Evolutionary conservation across 2,113 vertebrate genomes (phyloP), one percentile per base, ranked within the genome.

Genomic region (Eleginops maclovinus): DNA sequence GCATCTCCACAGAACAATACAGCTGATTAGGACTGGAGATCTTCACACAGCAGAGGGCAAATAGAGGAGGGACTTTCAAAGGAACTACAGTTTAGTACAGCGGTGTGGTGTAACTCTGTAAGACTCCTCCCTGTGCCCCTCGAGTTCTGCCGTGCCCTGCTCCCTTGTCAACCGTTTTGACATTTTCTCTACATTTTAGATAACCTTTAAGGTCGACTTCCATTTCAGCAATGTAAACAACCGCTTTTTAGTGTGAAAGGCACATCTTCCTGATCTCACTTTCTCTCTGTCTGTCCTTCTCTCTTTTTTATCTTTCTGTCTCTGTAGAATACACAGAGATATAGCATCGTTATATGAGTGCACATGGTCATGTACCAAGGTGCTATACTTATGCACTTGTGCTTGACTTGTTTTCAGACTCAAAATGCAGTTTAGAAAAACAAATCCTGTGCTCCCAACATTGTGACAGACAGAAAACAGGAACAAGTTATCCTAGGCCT

Each of bases 1-100:
- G 75, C 66, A 78, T 92, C 87, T 85, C 83, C 77, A 82, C 79
- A 85, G 87, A 83, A 91, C 86, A 91, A 90, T 87, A 26, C 87
- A 70, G 70, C 78, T 92, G 92, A 92, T 93, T 93, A 91, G 87
- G 90, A 84, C 82, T 78, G 87, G 87, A 92, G 93, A 94, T 92
- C 81, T 77, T 77, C 79, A 86, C 86, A 74, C 83, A 81, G 82
- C 82, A 85, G 87, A 88, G 87, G 85, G 86, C 79, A 83, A 87
- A 88, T 85, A 87, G 88, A 90, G 84, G 81, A 77, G 81, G 85
- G 88, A 89, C 85, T 78, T 87, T 83, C 22, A 83, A 79, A 84
- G 81, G 71, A 89, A 66, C 65, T 79, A 79, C 47, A 73, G 76
- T 83, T 56, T 31, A 81, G 76, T 60, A 68, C 70, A 63, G 70